These are phyloP conservation scores for Tinea semifulvella DNA, from an alignment of 2,888 invertebrate species.

Conservation along the genomic window DNA sequence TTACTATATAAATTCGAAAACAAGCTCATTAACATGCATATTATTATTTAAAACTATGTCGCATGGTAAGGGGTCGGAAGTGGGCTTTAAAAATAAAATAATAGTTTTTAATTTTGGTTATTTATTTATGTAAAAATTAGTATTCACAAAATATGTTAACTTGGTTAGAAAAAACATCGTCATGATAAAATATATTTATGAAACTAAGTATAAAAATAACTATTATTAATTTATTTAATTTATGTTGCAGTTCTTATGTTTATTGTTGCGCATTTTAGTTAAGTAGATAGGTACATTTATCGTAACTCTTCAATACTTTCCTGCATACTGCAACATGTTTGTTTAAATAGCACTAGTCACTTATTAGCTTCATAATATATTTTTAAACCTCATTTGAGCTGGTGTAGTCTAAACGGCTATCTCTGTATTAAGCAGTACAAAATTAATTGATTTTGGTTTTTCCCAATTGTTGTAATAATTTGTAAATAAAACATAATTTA, in stretches of 20 bases:
- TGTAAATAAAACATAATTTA: not conserved
- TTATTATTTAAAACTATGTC: no score
- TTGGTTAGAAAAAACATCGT: conserved; percentile 2
- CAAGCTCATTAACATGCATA: no score
- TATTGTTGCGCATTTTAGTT: no score
- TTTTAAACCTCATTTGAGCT: no score
- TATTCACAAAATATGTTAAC: conserved; percentile 5
- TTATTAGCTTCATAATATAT: conserved; percentile 10
- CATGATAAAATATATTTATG: not conserved
- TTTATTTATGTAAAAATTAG: conserved; percentile 1
- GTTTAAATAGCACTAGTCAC: conserved; percentile 13
- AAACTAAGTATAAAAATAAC: conserved; percentile 7
- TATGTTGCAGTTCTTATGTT: not conserved
- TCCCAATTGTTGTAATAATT: conserved; percentile 3
- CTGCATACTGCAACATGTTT: conserved; percentile 7
- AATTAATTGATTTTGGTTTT: not conserved
- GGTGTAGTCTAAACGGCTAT: no score
- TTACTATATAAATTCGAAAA: no score
- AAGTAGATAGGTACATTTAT: no score
- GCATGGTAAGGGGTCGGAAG: not conserved
- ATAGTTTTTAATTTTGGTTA: not conserved
- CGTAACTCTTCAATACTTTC: no score
- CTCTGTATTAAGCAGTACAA: conserved; percentile 2
- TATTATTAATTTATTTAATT: not conserved
- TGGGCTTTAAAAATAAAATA: not conserved